Conservation (phyloP, 2,888 invertebrate genomes). For the Epinotia brunnichana region DNA sequence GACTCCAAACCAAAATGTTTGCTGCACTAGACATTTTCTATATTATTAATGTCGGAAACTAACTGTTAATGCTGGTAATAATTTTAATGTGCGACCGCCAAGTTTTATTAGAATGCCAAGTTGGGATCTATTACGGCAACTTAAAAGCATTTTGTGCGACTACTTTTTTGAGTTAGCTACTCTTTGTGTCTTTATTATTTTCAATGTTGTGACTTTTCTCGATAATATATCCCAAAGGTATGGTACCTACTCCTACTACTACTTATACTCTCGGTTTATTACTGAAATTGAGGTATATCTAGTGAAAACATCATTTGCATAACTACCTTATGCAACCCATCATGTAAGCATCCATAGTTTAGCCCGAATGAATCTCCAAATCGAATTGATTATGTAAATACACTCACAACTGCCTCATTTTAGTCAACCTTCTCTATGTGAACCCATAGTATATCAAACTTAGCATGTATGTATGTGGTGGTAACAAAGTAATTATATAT, state of each 20-base stretch:
- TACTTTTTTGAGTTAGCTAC: not conserved
- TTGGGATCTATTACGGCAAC: constrained; percentile 31
- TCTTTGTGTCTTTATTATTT: constrained; percentile 9
- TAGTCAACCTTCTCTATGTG: not conserved
- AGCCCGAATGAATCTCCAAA: not conserved
- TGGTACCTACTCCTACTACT: too few relatives aligned
- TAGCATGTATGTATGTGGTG: not conserved
- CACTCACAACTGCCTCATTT: not conserved
- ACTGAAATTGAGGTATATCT: not conserved
- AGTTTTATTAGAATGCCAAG: constrained; percentile 29
- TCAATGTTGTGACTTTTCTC: not conserved
- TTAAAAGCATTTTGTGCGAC: constrained; percentile 25
- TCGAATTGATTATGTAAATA: not conserved
- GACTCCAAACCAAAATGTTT: constrained; percentile 5
- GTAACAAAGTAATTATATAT: constrained; percentile 6
- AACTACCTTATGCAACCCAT: not conserved
- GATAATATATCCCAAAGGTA: too few relatives aligned
- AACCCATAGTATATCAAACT: not conserved
- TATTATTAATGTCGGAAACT: constrained; percentile 20
- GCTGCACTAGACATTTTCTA: constrained; percentile 8
- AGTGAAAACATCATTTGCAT: constrained; percentile 1
- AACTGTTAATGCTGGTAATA: constrained; percentile 35
- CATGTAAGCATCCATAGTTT: not conserved
- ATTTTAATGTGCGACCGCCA: constrained; percentile 31
- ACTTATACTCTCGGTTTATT: not conserved